Conservation (phyloP, 1,140 invertebrate genomes). For the Centruroides vittatus region DNA sequence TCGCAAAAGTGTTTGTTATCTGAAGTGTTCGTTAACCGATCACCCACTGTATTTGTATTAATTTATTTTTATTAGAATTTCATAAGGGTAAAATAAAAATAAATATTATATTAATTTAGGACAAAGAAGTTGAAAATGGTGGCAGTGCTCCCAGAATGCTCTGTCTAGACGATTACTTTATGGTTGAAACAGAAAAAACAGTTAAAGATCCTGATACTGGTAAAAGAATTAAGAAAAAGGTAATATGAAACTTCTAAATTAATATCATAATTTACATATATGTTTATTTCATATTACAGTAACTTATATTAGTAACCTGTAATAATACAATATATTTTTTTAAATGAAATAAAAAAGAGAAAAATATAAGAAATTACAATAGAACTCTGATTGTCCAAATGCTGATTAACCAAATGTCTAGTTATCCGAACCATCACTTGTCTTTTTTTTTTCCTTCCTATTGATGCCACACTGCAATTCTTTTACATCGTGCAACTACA, state of each 20-base stretch:
- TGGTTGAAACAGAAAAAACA: conserved; percentile 72
- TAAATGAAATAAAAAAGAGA: too few species aligned
- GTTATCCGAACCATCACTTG: too few species aligned
- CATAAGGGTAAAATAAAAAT: too few species aligned
- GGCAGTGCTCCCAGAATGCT: conserved; percentile 72
- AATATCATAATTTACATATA: background rate
- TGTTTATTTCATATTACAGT: background rate
- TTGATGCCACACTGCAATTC: too few species aligned
- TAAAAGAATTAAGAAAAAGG: conserved; percentile 49
- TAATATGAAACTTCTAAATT: conserved; percentile 20
- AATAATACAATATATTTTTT: background rate
- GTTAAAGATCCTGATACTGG: conserved; percentile 60
- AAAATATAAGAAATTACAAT: background rate
- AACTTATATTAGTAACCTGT: background rate
- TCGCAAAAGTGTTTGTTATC: too few species aligned
- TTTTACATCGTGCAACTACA: too few species aligned
- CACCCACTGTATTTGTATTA: too few species aligned
- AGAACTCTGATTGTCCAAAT: too few species aligned
- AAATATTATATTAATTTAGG: conserved; percentile 31
- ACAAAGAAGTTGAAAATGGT: conserved; percentile 56
- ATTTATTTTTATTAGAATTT: too few species aligned
- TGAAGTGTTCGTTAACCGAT: too few species aligned
- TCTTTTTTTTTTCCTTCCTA: too few species aligned
- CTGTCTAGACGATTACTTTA: conserved; percentile 91
- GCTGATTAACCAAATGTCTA: too few species aligned